phyloP scores from a whole-genome alignment of 1,140 invertebrate species.

The Mactra quadrangularis region DNA sequence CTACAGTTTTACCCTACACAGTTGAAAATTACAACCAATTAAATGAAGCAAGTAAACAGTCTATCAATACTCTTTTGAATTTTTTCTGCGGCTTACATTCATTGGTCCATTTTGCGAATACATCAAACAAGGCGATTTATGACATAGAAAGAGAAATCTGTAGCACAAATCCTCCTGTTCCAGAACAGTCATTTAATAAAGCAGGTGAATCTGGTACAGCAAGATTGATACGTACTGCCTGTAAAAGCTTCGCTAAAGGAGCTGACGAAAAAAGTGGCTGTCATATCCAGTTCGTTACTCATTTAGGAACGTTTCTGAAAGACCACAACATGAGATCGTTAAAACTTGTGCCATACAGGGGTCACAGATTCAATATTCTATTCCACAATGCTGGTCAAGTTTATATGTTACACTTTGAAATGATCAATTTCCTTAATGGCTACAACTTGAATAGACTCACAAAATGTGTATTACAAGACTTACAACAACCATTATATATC shows the following conservation, averaged over 20 bases:
- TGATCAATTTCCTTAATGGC: slow-evolving; percentile 16
- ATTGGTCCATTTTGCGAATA: slow-evolving; percentile 43
- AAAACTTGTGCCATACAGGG: slow-evolving; percentile 23
- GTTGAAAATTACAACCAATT: no score
- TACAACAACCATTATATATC: slow-evolving; percentile 31
- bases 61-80: slow-evolving; percentile 4
- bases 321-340: slow-evolving; percentile 10
- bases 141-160: no score
- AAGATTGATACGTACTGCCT: not conserved
- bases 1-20: slow-evolving; percentile 13
- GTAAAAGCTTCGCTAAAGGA: slow-evolving; percentile 7
- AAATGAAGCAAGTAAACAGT: slow-evolving; percentile 27
- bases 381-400: slow-evolving; percentile 46
- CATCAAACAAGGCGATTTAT: not conserved
- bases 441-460: slow-evolving; percentile 17
- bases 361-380: slow-evolving; percentile 50
- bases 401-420: slow-evolving; percentile 30
- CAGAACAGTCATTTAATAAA: not conserved
- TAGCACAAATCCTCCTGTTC: not conserved
- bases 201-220: slow-evolving; percentile 4
- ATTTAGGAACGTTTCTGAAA: slow-evolving; percentile 11
- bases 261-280: slow-evolving; percentile 14
- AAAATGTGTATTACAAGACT: slow-evolving; percentile 17
- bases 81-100: slow-evolving; percentile 58
- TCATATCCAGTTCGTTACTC: not conserved